Base-by-base conservation (phyloP, 2,113 vertebrate species). In the Nesogale talazaci region DNA sequence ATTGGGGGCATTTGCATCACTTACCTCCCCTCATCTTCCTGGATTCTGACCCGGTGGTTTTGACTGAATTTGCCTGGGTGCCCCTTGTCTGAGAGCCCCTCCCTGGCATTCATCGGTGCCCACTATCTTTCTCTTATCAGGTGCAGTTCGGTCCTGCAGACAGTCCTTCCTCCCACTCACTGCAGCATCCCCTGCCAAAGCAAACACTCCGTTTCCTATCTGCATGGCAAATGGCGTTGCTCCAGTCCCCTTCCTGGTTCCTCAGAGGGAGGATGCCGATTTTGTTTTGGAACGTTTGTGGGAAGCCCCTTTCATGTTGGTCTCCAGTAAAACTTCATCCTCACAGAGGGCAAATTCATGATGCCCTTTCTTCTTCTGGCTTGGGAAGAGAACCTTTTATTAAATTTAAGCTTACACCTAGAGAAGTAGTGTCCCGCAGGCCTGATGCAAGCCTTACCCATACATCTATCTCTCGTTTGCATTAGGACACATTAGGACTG, bases 201-300 rank as follows among this genome's bases (percentile, higher is more conserved):
- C 70, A 88, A 70, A 81, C 80, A 31, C 8, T n/a, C 31, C 1
- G 0, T 88, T 76, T 91, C 91, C 70, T 77, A 15, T 20, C 42
- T 61, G 67, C 19, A 27, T 14, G 31, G 80, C 31, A 38, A 61
- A 23, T 22, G 59, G 59, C 17, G 23, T 31, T 25, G 77, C 17
- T 83, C 79, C 46, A n/a, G 56, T 78, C 83, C 78, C 25, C 83
- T 88, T 89, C 87, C 6, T 16, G 6, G n/a, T 46, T 69, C 46
- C 42, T 88, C 74, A 9, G 3, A n/a, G 46, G 7, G 4, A 81
- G 23, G 34, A n/a, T 27, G 23, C 29, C 72, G 65, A 74, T 72
- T 83, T 89, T 88, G 34, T 52, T 89, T 70, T 70, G 93, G 42
- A 38, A 92, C 84, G 83, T 88, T 92, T 88, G 38, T 92, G 52